Evolutionary conservation across 2,797 vertebrate genomes (phyloP).

Genomic region (Glyptemys insculpta): DNA sequence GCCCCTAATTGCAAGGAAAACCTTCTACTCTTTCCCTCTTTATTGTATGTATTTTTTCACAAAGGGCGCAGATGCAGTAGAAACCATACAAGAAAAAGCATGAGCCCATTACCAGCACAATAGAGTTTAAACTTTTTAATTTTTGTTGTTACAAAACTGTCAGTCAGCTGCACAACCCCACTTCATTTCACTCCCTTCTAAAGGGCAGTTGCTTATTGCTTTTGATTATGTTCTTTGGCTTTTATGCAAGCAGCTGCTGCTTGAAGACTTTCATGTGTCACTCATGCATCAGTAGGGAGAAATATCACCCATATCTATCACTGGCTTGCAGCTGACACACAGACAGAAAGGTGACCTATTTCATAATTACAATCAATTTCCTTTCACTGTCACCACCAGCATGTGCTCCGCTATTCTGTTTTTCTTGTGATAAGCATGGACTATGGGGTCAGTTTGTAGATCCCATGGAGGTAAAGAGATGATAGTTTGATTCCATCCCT

Average conservation of each 20-base stretch:
- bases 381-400: constrained; percentile 9
- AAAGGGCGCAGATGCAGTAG: background rate
- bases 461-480: constrained; percentile 6
- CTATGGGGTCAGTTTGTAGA: constrained; percentile 8
- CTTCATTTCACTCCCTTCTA: constrained; percentile 29
- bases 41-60: background rate
- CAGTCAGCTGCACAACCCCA: background rate
- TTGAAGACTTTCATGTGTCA: background rate
- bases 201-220: constrained; percentile 43
- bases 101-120: background rate
- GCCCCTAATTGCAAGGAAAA: background rate
- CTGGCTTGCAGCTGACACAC: background rate
- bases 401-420: constrained; percentile 7
- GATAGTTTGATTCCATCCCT: constrained; percentile 12
- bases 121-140: background rate
- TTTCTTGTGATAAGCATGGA: constrained; percentile 27
- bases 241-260: constrained; percentile 28
- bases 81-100: constrained; percentile 12
- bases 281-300: background rate
- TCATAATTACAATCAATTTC: constrained; percentile 55
- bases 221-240: background rate
- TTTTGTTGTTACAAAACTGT: constrained; percentile 1
- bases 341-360: constrained; percentile 58
- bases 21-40: background rate
- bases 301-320: constrained; percentile 26